Evolutionary conservation across 1,140 invertebrate genomes (phyloP), one percentile per base, ranked within the genome.

Genomic region (Hypsibius dujardini): DNA sequence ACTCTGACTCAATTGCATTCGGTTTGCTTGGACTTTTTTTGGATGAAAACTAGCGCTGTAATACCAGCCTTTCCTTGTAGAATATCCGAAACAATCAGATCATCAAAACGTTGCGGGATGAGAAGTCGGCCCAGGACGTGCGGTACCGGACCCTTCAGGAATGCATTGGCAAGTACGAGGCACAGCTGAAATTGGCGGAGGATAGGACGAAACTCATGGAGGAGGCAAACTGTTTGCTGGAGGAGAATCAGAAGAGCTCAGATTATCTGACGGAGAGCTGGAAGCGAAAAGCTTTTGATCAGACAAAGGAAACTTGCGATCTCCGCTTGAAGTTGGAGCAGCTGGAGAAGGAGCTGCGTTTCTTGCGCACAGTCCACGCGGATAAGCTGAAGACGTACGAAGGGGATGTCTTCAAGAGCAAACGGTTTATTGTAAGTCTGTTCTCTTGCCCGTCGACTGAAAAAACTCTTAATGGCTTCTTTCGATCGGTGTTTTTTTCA

Each of bases 231-330:
- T 47, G 40, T 15, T 47, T 28, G 70, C 72, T 72, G 42, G 71
- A 72, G 46, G 72, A 72, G 42, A 1, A 73, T 74, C 47, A 46
- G 15, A 85, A 88, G 73, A 79, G 93, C 67, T 81, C 91, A 40
- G 90, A 94, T 77, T 90, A 95, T 79, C 89, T 90, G 1, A 92
- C 95, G 87, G 95, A 98, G 79, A 89, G 94, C 86, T 90, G 96
- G 79, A 97, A 97, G 79, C 82, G 95, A 7, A 97, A 98, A 82
- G 93, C 94, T 1, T 92, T 94, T 72, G 92, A 95, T 78, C 77
- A 77, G 73, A 90, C 92, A 1, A 95, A 98, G 78, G 93, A 92
- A 59, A 92, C 94, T 1, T 92, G 92, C 1, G 95, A 98, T 83
- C 83, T 98, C 1, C 97, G 96, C 82, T 84, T 98, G 67, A 93